Conservation (phyloP, 2,888 invertebrate species). For the Stenurella melanura region DNA sequence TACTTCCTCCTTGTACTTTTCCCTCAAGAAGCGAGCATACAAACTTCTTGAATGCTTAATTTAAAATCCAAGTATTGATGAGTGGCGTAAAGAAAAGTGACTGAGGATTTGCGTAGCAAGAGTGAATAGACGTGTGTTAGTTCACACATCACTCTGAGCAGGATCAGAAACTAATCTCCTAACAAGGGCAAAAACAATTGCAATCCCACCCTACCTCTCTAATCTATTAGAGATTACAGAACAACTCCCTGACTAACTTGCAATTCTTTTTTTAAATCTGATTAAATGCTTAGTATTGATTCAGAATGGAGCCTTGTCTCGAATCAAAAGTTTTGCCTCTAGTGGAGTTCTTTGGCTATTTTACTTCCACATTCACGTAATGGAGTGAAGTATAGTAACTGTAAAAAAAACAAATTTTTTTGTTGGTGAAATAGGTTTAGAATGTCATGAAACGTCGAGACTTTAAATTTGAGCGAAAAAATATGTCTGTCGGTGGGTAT, state of each 20-base stretch:
- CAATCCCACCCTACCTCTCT: constrained; percentile 58
- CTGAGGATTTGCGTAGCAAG: constrained; percentile 49
- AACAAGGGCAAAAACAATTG: constrained; percentile 73
- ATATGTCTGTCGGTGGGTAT: no score
- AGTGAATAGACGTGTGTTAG: constrained; percentile 65
- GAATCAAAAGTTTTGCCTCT: background rate
- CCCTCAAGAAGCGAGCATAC: background rate
- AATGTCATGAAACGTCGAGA: no score
- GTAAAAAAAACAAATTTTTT: no score
- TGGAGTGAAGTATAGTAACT: no score
- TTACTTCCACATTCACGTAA: no score
- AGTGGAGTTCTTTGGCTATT: no score
- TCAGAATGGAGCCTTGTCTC: background rate
- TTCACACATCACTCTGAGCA: constrained; percentile 72
- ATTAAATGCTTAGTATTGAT: constrained; percentile 29
- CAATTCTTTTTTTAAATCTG: constrained; percentile 39
- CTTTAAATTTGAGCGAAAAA: no score
- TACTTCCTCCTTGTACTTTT: background rate
- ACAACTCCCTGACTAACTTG: constrained; percentile 32
- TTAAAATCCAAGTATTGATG: constrained; percentile 33
- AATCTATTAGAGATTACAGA: constrained; percentile 51
- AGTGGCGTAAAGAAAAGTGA: constrained; percentile 41
- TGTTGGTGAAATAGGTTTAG: no score
- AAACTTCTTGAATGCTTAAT: constrained; percentile 12
- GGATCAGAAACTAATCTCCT: constrained; percentile 72